Conservation (phyloP, 2,888 invertebrate genomes). For the Drosophila multiciliata region DNA sequence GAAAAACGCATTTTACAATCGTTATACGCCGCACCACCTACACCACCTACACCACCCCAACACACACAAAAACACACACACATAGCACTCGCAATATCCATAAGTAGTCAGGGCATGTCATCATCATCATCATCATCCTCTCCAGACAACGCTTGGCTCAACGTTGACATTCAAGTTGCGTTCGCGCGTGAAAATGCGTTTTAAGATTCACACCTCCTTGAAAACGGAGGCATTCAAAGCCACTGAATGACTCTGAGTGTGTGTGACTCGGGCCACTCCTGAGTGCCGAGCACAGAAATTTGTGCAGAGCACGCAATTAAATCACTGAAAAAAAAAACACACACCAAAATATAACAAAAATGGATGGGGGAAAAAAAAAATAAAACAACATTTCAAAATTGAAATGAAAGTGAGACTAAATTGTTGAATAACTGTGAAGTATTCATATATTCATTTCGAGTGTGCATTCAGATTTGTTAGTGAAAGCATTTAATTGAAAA, state of each 20-base stretch:
- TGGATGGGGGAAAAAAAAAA: neutral
- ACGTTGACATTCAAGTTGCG: constrained; percentile 71
- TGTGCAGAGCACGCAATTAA: constrained; percentile 13
- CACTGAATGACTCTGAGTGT: constrained; percentile 22
- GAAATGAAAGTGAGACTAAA: constrained; percentile 6
- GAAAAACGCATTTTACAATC: constrained; percentile 65
- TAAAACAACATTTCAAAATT: neutral
- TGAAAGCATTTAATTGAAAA: neutral
- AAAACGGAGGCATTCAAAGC: constrained; percentile 40
- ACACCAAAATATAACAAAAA: neutral
- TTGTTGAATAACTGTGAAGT: neutral
- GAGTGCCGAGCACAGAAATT: constrained; percentile 24
- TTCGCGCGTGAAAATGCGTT: constrained; percentile 79
- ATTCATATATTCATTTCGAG: neutral
- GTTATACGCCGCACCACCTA: constrained; percentile 11
- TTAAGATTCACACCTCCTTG: constrained; percentile 76
- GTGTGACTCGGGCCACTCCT: constrained; percentile 5
- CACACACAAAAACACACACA: constrained; percentile 6
- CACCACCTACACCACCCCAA: neutral
- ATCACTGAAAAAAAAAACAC: neutral
- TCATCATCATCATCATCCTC: constrained; percentile 39
- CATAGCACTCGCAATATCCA: constrained; percentile 5
- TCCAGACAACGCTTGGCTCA: constrained; percentile 44
- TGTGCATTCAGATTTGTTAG: neutral
- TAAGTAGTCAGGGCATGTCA: constrained; percentile 44